Evolutionary conservation across 2,888 invertebrate genomes (phyloP).

Genomic region (Thereva nobilitata): DNA sequence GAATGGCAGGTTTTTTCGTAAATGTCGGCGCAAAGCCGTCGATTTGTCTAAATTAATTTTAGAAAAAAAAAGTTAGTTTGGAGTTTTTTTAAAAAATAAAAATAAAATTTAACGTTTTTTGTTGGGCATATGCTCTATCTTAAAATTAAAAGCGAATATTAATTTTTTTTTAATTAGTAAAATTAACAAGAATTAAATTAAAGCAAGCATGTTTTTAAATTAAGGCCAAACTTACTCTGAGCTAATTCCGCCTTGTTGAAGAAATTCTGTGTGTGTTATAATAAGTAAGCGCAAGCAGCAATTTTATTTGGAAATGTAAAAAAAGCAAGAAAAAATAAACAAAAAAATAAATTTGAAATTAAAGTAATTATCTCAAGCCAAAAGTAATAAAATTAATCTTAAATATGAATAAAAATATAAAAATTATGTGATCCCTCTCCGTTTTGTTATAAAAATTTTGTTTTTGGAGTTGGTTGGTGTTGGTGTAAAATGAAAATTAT

Average conservation of each 20-base stretch:
- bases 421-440: too few species aligned
- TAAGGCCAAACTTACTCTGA: conserved; percentile 17
- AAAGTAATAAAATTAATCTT: too few species aligned
- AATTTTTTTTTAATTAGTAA: too few species aligned
- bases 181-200: not conserved
- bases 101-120: conserved; percentile 19
- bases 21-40: conserved; percentile 97
- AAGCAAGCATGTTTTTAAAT: not conserved
- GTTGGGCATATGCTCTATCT: too few species aligned
- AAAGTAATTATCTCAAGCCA: too few species aligned
- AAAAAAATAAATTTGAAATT: too few species aligned
- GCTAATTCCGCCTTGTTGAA: conserved; percentile 7
- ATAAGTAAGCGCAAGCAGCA: conserved; percentile 7
- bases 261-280: conserved; percentile 16
- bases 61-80: not conserved
- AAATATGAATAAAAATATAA: too few species aligned
- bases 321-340: not conserved
- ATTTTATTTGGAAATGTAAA: conserved; percentile 18
- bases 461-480: too few species aligned
- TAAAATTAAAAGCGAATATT: too few species aligned
- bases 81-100: not conserved
- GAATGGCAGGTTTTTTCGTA: conserved; percentile 95
- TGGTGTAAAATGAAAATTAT: too few species aligned
- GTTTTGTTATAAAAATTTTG: too few species aligned
- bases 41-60: conserved; percentile 75